Evolutionary conservation across 2,113 vertebrate genomes (phyloP).

Genomic region (Caranx ignobilis): DNA sequence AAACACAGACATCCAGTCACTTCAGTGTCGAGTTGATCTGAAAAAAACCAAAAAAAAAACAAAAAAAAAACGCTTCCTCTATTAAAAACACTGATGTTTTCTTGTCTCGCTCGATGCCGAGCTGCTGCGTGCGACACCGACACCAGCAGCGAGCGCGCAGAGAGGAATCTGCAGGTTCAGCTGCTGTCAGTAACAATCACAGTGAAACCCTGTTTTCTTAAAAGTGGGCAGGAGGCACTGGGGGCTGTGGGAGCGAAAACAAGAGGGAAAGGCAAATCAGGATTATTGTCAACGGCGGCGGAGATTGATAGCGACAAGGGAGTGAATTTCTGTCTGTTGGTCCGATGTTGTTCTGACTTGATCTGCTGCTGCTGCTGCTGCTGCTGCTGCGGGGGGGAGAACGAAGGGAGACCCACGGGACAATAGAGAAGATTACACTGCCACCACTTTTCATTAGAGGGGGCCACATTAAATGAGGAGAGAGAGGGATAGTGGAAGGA

Average conservation of each 20-base stretch:
- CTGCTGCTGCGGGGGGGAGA: constrained; percentile 44
- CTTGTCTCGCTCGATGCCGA: background rate
- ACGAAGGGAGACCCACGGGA: constrained; percentile 66
- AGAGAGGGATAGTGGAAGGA: constrained; percentile 7
- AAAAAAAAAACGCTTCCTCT: background rate
- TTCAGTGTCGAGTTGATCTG: background rate
- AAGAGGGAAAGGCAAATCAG: constrained; percentile 78
- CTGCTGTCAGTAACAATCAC: constrained; percentile 74
- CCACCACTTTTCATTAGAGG: constrained; percentile 73
- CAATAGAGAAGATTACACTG: constrained; percentile 74
- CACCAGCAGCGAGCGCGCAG: constrained; percentile 27
- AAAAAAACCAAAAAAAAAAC: background rate
- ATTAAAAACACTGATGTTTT: background rate
- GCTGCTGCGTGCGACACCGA: constrained; percentile 37
- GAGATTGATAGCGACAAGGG: constrained; percentile 81
- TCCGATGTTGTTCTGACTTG: constrained; percentile 69
- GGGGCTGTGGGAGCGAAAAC: constrained; percentile 68
- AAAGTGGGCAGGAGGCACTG: constrained; percentile 60
- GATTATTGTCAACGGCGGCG: constrained; percentile 77
- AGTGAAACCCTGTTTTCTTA: constrained; percentile 71
- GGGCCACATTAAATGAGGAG: constrained; percentile 63
- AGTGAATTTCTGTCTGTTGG: constrained; percentile 80
- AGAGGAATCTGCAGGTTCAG: constrained; percentile 59
- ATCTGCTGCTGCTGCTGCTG: constrained; percentile 63
- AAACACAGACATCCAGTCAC: too few relatives aligned